Evolutionary conservation across 92 coral and sea anemone species (phyloP).

Genomic region (Epizoanthus ramosus): DNA sequence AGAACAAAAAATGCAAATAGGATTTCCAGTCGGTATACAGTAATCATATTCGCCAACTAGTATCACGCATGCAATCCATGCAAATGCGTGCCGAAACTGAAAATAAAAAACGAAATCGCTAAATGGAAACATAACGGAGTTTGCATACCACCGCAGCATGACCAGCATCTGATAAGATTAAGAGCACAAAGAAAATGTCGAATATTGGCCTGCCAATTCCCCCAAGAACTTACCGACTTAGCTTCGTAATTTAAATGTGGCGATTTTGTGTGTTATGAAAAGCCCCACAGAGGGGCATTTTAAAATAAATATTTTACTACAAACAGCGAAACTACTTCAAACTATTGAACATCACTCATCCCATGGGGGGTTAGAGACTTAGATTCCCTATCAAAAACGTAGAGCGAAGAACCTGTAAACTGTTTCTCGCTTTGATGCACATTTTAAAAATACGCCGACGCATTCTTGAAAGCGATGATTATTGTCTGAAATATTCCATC

Average conservation of each 20-base stretch:
- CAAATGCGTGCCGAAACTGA: constrained; percentile 1
- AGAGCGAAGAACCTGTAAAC: not conserved
- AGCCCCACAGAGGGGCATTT: not conserved
- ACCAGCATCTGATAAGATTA: not conserved
- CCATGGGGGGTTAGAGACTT: not conserved
- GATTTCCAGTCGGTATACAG: not conserved
- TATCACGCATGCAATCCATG: not conserved
- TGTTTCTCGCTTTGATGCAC: not conserved
- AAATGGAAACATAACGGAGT: not conserved
- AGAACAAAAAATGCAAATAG: not conserved
- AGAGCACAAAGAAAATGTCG: too few species aligned
- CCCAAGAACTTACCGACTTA: not conserved
- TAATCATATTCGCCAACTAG: not conserved
- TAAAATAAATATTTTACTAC: not conserved
- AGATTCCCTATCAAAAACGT: not conserved
- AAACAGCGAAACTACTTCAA: not conserved
- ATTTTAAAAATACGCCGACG: not conserved
- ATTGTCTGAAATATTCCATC: constrained; percentile 1
- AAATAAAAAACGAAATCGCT: not conserved
- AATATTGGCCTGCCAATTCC: too few species aligned
- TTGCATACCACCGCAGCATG: not conserved
- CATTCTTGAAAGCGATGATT: not conserved
- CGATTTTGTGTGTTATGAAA: constrained; percentile 2
- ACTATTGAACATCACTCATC: not conserved
- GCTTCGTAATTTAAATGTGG: not conserved